Evolutionary conservation across 2,888 invertebrate species (phyloP).

Genomic region (Tyria jacobaeae): DNA sequence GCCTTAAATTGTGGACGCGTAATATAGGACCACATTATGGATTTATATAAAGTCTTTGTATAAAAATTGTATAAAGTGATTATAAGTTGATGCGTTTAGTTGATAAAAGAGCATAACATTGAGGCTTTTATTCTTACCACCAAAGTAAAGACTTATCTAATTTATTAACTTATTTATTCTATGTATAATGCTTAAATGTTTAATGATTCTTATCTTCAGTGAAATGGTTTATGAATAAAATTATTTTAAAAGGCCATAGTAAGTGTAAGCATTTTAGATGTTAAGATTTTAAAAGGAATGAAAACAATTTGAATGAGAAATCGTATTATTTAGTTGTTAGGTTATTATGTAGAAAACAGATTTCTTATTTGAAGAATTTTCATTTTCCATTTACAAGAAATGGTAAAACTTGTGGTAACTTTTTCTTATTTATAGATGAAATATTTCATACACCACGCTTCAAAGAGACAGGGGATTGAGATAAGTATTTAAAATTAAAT

Average conservation of each 20-base stretch:
- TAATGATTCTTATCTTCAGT: slow-evolving; percentile 24
- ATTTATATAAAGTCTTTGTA: no score
- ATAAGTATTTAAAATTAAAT: neutral
- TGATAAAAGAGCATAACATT: slow-evolving; percentile 17
- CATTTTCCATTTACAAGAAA: slow-evolving; percentile 48
- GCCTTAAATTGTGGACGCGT: no score
- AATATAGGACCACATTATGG: no score
- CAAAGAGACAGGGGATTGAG: no score
- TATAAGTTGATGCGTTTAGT: no score
- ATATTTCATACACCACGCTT: slow-evolving; percentile 23
- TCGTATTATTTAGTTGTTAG: slow-evolving; percentile 57
- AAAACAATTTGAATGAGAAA: slow-evolving; percentile 84
- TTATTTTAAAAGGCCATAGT: slow-evolving; percentile 80
- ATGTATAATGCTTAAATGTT: slow-evolving; percentile 41
- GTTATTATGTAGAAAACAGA: slow-evolving; percentile 52
- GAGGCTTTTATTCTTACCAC: slow-evolving; percentile 61
- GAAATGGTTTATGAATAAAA: slow-evolving; percentile 43
- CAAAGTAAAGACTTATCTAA: slow-evolving; percentile 72
- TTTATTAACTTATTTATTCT: slow-evolving; percentile 67
- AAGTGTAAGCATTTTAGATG: slow-evolving; percentile 77
- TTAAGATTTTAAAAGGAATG: slow-evolving; percentile 57
- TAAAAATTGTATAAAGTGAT: no score
- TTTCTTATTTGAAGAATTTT: slow-evolving; percentile 84
- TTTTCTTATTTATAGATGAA: slow-evolving; percentile 30
- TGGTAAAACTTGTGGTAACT: slow-evolving; percentile 56